A percentile compares a stretch with the other conserved stretches of the same genome.
Evolutionary conservation across 2,113 vertebrate species (phyloP).

Genomic region (Oreotrochilus melanogaster): DNA sequence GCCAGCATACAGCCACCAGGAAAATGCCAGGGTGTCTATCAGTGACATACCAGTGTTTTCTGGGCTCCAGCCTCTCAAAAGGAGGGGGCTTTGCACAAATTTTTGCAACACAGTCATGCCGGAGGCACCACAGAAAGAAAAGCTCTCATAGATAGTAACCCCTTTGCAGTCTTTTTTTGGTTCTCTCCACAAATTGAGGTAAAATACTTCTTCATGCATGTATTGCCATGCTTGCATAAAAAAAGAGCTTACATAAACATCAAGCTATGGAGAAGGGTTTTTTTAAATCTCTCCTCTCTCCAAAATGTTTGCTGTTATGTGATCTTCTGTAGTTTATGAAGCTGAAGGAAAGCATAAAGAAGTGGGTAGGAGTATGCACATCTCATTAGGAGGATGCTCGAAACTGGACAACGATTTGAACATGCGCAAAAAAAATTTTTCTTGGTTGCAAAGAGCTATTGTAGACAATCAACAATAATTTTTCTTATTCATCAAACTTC

Average conservation of each 20-base stretch:
- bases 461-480: neutral
- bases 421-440: neutral
- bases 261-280: neutral
- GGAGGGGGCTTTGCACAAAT: neutral
- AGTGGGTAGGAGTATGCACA: neutral
- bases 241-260: neutral
- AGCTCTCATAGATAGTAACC: neutral
- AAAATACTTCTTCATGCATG: neutral
- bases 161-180: neutral
- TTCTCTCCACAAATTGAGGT: neutral
- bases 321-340: neutral
- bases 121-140: neutral
- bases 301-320: neutral
- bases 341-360: neutral
- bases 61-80: neutral
- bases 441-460: neutral
- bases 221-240: neutral
- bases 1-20: neutral
- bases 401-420: neutral
- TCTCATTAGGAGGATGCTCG: neutral
- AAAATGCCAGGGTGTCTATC: conserved; percentile 22
- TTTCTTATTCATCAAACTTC: neutral
- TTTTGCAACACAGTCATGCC: neutral
- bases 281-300: neutral
- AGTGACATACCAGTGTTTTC: neutral